Evolutionary conservation across 2,113 vertebrate species (phyloP), one percentile per base, ranked within the genome.

Genomic region (Syngnathus floridae): DNA sequence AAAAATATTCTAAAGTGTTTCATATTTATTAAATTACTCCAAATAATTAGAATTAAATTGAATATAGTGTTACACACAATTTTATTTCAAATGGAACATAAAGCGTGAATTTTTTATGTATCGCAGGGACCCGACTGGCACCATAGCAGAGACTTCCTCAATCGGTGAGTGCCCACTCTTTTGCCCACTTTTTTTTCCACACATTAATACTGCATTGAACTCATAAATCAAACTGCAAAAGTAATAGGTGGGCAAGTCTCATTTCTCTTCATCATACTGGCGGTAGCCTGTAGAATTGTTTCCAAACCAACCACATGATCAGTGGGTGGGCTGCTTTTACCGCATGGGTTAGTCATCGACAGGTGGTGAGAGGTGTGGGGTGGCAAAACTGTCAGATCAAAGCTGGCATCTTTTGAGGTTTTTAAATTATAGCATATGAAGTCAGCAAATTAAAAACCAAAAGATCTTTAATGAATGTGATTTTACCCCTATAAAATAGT

Each of bases 81-180:
- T 41, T 40, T 0, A 43, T 43, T 22, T 61, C 12, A 43, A 22
- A 26, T 43, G 10, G 19, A 60, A 61, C 38, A 43, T 61, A 61
- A 43, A 40, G 36, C 38, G 22, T 61, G 58, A 14, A 40, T 5
- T 72, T 73, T 90, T 75, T 89, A 83, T 92, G 84, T 88, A 86
- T 82, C 85, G 41, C 88, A 92, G 91, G 90, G 75, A 69, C 72
- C 85, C n/a, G 81, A 87, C 69, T 90, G 88, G 88, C 75, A 80
- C 77, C 84, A 90, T 77, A 89, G 87, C 86, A 88, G 83, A 69
- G 86, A 84, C 58, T 88, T 90, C 83, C 84, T 90, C 65, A 90
- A 89, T 77, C 88, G 89, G 91, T 91, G 77, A 88, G 90, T 89
- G 64, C 37, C 59, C 26, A 31, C 26, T 31, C 8, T 9, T 41